These are phyloP conservation scores for Synanthedon vespiformis DNA, from an alignment of 2,888 invertebrate species.

Conservation along the genomic window DNA sequence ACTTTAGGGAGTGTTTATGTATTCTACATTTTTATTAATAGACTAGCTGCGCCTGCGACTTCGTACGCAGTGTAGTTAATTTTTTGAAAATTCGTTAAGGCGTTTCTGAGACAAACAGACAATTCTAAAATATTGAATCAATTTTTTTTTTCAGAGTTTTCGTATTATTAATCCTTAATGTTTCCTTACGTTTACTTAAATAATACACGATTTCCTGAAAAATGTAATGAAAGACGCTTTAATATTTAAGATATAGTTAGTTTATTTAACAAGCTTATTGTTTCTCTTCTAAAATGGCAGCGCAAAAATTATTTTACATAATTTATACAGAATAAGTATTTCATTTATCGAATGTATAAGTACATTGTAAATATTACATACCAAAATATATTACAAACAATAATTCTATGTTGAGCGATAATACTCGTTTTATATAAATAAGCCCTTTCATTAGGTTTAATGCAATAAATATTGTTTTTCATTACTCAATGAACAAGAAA, in stretches of 20 bases:
- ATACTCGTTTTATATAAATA: too few species aligned
- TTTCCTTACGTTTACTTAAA: too few species aligned
- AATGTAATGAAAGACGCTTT: neutral
- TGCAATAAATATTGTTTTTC: slow-evolving; percentile 3
- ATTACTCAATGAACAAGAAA: slow-evolving; percentile 21
- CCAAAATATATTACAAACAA: slow-evolving; percentile 17
- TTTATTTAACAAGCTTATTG: neutral
- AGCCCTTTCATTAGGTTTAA: neutral
- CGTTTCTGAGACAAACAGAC: too few species aligned
- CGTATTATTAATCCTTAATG: too few species aligned
- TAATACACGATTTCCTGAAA: neutral
- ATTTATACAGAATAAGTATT: neutral
- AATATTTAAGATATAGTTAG: neutral
- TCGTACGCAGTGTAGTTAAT: too few species aligned
- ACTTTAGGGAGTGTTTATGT: too few species aligned
- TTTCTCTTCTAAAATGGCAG: slow-evolving; percentile 10
- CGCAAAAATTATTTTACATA: slow-evolving; percentile 6
- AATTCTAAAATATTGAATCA: too few species aligned
- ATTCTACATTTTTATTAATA: too few species aligned
- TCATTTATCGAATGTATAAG: slow-evolving; percentile 1
- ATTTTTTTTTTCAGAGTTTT: too few species aligned
- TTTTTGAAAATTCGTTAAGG: too few species aligned
- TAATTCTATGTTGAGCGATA: neutral
- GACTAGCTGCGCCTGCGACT: too few species aligned
- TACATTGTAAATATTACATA: slow-evolving; percentile 40